phyloP scores from a whole-genome alignment of 2,888 invertebrate species.

The Mactromeris polynyma region DNA sequence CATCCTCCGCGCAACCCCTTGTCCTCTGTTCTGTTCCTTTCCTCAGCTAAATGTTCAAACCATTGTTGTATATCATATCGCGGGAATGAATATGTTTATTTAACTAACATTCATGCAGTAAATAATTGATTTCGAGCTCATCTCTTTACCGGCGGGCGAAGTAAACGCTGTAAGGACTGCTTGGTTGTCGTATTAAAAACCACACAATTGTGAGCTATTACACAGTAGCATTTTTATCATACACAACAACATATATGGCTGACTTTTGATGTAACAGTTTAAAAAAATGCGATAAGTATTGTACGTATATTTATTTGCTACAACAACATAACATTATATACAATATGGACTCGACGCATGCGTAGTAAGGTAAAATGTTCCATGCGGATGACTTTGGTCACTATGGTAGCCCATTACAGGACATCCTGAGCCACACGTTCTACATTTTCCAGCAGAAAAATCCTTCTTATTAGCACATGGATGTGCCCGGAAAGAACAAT shows the following conservation, averaged over 20 bases:
- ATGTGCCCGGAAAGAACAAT: conserved; percentile 69
- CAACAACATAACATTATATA: neutral
- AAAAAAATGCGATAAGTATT: neutral
- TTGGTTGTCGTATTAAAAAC: neutral
- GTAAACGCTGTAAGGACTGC: no score
- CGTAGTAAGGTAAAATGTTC: conserved; percentile 72
- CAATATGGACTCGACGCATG: conserved; percentile 58
- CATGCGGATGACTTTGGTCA: conserved; percentile 41
- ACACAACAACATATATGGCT: neutral
- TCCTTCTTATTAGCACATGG: conserved; percentile 67
- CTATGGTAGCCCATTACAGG: conserved; percentile 71
- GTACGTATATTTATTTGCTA: neutral
- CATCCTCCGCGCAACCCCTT: no score
- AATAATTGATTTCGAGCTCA: no score
- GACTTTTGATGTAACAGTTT: neutral
- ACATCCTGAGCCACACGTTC: conserved; percentile 58
- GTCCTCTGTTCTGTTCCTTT: no score
- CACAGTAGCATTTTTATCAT: neutral
- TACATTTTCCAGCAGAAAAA: conserved; percentile 69
- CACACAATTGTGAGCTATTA: neutral
- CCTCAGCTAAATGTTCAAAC: no score
- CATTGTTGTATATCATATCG: no score
- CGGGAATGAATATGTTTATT: no score
- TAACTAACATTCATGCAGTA: no score
- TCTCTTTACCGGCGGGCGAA: no score